Evolutionary conservation across 1,140 invertebrate genomes (phyloP), one percentile per base, ranked within the genome.

Genomic region (Anoplophora glabripennis): DNA sequence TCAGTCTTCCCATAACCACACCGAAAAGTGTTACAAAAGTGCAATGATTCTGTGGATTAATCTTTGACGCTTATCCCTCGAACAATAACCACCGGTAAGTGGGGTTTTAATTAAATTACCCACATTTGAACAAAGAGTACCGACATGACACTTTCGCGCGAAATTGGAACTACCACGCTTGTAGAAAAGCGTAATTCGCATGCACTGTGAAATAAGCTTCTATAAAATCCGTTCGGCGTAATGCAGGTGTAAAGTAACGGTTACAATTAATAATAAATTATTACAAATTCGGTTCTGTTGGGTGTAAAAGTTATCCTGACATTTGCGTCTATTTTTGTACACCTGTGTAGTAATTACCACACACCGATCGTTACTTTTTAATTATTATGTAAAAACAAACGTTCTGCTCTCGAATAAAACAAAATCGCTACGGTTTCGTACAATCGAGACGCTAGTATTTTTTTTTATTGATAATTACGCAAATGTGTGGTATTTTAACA

Each of bases 31-130:
- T 65, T 53, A 53, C 37, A 66, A 67, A 69, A 70, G 68, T 68
- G 68, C 68, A 66, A 67, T 67, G 66, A 65, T 65, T 65, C 61
- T 67, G 67, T 53, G 67, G 62, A 63, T 60, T 56, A 42, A 54
- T 53, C 52, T 59, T 64, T 69, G 49, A 56, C 36, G 46, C 53
- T 45, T 61, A 48, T 17, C 40, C 33, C 21, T 38, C 21, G 21
- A 28, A 28, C 5, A n/a, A 28, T 28, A 28, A 5, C 21, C 3
- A 28, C 21, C 21, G 21, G 21, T 28, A 28, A 28, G 21, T 28
- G 21, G 21, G 21, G 21, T 34, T 52, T 52, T 41, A 55, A 47
- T 36, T 51, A 10, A 52, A 53, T 14, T 42, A 11, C 17, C 40
- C 17, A 42, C 17, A n/a, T 15, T 42, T 42, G 7, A 15, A 11